Evolutionary conservation across 1,140 invertebrate genomes (phyloP), one percentile per base, ranked within the genome.

Genomic region (Cryptotermes secundus): DNA sequence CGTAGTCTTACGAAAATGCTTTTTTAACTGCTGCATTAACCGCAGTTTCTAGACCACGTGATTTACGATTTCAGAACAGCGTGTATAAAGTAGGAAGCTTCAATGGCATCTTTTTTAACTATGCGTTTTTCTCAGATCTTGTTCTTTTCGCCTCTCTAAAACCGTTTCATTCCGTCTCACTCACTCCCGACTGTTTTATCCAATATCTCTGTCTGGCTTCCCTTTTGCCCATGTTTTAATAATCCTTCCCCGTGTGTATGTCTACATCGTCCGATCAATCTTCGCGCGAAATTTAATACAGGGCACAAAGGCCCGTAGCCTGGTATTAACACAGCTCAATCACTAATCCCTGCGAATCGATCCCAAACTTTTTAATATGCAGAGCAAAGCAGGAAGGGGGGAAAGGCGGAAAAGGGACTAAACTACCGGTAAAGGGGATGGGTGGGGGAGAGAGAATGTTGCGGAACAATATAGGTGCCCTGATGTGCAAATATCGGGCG

Each of bases 391-490:
- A 36, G 82, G n/a, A 82, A 34, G 65, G 38, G 36, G 22, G 45
- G 45, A 49, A 49, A 49, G 45, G 45, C 38, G 16, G 38, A 49
- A 42, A 72, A 31, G 34, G 83, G 36, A 7, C 59, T 79, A 72
- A 72, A 34, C 42, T 83, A 19, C 19, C 45, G 14, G 45, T 22
- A 49, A 49, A 19, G 3, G 45, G 14, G 12, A 19, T 1, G 19
- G 45, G 45, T 14, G 45, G 16, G 45, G 45, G 16, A 49, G 45
- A 22, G 45, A 19, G 45, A 22, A 22, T 49, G 45, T 49, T 49
- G 19, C 53, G 53, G 53, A 83, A 83, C 42, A 83, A 38, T 72
- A 83, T 79, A 36, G 79, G 59, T 72, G 59, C 59, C 59, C 59
- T 72, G 59, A 72, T 72, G 59, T 72, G 59, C 59, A 72, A 72